These are phyloP conservation scores for Chesias legatella DNA, from an alignment of 2,888 invertebrate genomes.

Conservation along the genomic window DNA sequence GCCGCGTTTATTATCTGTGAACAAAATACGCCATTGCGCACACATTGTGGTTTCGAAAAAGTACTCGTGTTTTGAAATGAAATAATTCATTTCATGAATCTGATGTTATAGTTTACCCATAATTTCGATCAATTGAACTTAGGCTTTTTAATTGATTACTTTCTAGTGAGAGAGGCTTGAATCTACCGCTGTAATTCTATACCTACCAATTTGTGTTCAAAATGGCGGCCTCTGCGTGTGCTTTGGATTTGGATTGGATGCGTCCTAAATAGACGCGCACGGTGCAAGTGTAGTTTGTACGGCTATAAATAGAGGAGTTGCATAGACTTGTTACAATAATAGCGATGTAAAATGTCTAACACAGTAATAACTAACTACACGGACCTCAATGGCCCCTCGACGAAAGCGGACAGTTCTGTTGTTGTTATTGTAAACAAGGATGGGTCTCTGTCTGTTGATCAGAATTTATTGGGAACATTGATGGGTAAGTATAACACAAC, in stretches of 20 bases:
- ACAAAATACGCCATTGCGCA: constrained; percentile 7
- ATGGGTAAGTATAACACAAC: constrained; percentile 82
- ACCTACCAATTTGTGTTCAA: constrained; percentile 41
- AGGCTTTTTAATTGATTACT: not conserved
- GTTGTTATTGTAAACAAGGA: constrained; percentile 93
- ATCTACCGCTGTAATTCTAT: constrained; percentile 4
- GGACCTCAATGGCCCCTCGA: constrained; percentile 74
- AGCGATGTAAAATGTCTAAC: constrained; percentile 73
- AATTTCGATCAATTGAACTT: not conserved
- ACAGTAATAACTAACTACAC: constrained; percentile 78
- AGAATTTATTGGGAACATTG: constrained; percentile 87
- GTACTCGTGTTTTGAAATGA: not conserved
- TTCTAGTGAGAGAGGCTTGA: not conserved
- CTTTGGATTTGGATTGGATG: constrained; percentile 53
- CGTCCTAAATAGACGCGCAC: constrained; percentile 71
- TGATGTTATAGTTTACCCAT: not conserved
- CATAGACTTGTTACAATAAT: constrained; percentile 52
- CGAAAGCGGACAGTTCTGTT: constrained; percentile 85
- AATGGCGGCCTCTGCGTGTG: constrained; percentile 64
- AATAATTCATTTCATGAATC: not conserved
- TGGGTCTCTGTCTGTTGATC: constrained; percentile 90
- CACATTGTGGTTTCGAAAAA: constrained; percentile 16
- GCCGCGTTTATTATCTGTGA: constrained; percentile 4
- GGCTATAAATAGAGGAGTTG: constrained; percentile 70
- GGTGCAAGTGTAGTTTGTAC: constrained; percentile 58